These are phyloP conservation scores for Julus scandinavius DNA, from an alignment of 2,888 invertebrate genomes.

Conservation along the genomic window DNA sequence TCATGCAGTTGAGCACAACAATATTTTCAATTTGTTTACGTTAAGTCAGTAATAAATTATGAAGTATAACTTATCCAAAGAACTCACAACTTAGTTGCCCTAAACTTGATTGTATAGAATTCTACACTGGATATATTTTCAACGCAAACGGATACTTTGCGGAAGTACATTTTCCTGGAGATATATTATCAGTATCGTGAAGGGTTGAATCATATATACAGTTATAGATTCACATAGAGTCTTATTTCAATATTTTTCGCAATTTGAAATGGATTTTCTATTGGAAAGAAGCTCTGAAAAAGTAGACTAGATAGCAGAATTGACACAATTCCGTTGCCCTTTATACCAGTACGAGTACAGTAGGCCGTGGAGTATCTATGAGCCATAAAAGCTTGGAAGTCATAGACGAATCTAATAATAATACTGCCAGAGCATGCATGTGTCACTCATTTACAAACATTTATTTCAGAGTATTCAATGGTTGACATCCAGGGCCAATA, in stretches of 20 bases:
- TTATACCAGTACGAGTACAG: background rate
- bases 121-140: no score
- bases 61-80: no score
- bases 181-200: no score
- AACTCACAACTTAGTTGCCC: no score
- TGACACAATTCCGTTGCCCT: background rate
- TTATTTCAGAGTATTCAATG: constrained; percentile 22
- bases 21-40: no score
- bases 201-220: no score
- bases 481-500: constrained; percentile 25
- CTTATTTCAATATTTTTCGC: background rate
- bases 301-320: background rate
- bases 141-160: no score
- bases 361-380: background rate
- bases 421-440: background rate
- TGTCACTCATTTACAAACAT: constrained; percentile 14
- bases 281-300: background rate
- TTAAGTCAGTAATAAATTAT: no score
- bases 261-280: background rate
- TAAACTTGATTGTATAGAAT: no score
- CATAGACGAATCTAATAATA: constrained; percentile 7
- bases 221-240: background rate
- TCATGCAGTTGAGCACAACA: no score
- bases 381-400: background rate
- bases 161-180: no score